These are phyloP conservation scores for Decapterus maruadsi DNA, from an alignment of 2,797 vertebrate genomes.

Conservation along the genomic window DNA sequence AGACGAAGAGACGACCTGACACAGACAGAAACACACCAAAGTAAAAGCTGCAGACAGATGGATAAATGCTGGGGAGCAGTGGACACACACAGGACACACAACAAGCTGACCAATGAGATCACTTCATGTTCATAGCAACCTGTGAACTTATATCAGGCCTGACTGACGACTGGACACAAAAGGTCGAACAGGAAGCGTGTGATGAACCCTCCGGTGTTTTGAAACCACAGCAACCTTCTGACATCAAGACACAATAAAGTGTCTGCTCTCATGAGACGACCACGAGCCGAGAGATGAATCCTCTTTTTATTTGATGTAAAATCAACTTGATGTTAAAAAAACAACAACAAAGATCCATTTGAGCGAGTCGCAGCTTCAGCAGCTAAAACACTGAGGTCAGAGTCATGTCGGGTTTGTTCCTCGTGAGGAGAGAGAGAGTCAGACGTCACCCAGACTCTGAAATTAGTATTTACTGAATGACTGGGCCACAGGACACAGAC, in stretches of 20 bases:
- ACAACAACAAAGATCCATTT: slow-evolving; percentile 38
- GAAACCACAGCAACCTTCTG: not conserved
- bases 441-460: slow-evolving; percentile 22
- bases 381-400: slow-evolving; percentile 39
- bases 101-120: slow-evolving; percentile 15
- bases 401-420: slow-evolving; percentile 39
- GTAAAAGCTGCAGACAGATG: slow-evolving; percentile 26
- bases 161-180: not conserved
- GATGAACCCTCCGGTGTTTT: not conserved
- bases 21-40: slow-evolving; percentile 5
- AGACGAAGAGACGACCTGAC: slow-evolving; percentile 27
- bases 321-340: slow-evolving; percentile 4
- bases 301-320: slow-evolving; percentile 33
- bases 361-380: slow-evolving; percentile 24
- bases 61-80: not conserved
- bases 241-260: not conserved
- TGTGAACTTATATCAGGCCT: not conserved
- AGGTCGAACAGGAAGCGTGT: not conserved
- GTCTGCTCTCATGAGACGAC: not conserved
- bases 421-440: slow-evolving; percentile 16
- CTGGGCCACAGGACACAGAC: not conserved
- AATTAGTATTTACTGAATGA: slow-evolving; percentile 12
- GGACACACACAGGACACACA: not conserved
- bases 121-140: not conserved
- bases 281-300: slow-evolving; percentile 20